Evolutionary conservation across 2,113 vertebrate genomes (phyloP).

Genomic region (Corythornis madagascariensis): DNA sequence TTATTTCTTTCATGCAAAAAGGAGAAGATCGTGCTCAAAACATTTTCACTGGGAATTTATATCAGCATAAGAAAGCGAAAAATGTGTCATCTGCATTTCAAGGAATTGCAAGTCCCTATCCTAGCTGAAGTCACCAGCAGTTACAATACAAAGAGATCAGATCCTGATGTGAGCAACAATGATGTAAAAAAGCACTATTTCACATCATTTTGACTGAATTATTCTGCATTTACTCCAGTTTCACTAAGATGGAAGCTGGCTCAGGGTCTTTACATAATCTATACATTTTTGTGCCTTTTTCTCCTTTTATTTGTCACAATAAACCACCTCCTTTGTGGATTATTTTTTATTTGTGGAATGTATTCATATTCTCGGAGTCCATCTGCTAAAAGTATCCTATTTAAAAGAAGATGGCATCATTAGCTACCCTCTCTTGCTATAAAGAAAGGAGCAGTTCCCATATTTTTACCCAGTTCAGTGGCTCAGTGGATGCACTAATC

Average conservation of each 20-base stretch:
- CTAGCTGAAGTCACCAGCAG: background rate
- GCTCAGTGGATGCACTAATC: conserved; percentile 80
- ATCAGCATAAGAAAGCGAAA: conserved; percentile 16
- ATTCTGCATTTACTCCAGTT: conserved; percentile 26
- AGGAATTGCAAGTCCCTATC: background rate
- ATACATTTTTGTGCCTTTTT: conserved; percentile 19
- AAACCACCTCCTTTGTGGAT: conserved; percentile 48
- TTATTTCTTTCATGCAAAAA: conserved; percentile 23
- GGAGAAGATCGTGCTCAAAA: background rate
- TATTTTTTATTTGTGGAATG: conserved; percentile 59
- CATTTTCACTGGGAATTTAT: conserved; percentile 14
- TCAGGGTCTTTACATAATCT: background rate
- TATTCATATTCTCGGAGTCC: conserved; percentile 76
- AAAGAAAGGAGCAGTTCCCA: conserved; percentile 75
- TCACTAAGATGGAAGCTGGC: background rate
- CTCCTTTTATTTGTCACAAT: conserved; percentile 26
- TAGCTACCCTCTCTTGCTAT: conserved; percentile 67
- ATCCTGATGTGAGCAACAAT: background rate
- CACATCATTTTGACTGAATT: background rate
- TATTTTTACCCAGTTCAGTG: conserved; percentile 79
- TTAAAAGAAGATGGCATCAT: conserved; percentile 73
- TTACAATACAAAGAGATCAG: background rate
- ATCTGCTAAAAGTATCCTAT: conserved; percentile 82
- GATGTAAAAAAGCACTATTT: conserved; percentile 23
- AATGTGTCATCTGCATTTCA: conserved; percentile 45